Evolutionary conservation across 2,888 invertebrate species (phyloP), one percentile per base, ranked within the genome.

Genomic region (Merodon equestris): DNA sequence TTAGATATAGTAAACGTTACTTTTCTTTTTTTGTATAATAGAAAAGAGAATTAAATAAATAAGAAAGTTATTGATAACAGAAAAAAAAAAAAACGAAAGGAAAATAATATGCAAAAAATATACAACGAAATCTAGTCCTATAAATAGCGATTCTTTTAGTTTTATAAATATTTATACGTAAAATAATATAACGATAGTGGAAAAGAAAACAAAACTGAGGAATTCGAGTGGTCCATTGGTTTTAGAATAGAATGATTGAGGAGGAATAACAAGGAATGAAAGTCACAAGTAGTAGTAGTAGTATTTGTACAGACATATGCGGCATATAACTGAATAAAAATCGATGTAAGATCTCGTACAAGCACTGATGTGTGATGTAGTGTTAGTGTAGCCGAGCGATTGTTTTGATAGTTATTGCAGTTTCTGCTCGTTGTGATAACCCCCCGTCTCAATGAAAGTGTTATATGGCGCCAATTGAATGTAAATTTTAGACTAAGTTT

Each of bases 141-240:
- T 45, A 10, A 64, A 38, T 19, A 12, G 45, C 44, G 45, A 54
- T 10, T 19, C 14, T 1, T 48, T 42, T n/a, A 17, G 40, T 42
- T 27, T 38, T 42, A 40, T 53, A 27, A 27, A 27, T 27, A 27
- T 27, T 27, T 27, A 27, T 27, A 27, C 7, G 2, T 27, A 27
- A 27, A 27, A 27, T 27, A 27, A 27, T 7, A 27, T 27, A 27
- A 27, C 27, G 27, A 27, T 27, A 27, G 27, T 42, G 18, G 5
- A 44, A 58, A 57, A 34, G 19, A 47, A 47, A 9, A 2, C 17
- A 14, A 53, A 47, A 40, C 27, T 18, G 27, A 19, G 36, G 9
- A 42, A 27, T 48, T 66, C 60, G 9, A 67, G 68, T 74, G 73
- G 60, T 68, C 68, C 73, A 54, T 61, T 61, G 42, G 42, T 48